Base-by-base conservation (phyloP, 1,140 invertebrate genomes). In the Heliothis virescens region DNA sequence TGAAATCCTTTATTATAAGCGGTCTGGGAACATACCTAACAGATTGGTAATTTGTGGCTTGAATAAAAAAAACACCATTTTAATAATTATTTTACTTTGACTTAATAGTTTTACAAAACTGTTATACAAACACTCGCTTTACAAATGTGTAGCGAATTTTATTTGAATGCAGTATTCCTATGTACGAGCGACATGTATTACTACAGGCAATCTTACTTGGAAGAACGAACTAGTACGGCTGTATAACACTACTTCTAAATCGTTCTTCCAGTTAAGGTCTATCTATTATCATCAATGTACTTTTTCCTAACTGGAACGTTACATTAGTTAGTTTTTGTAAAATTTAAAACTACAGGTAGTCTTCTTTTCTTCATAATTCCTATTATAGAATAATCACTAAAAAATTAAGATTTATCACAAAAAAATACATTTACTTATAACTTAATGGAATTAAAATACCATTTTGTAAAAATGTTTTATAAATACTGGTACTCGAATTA, bases 71-170 rank as follows among this genome's bases (percentile, higher is more conserved):
- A 57, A n/a, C 47, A 84, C 57, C 57, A 74, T 59, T 85, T 86
- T 88, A 85, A 88, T 90, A 85, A 90, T 87, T 88, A 87, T 87
- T 90, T 86, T 87, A 87, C 83, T 89, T 41, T 86, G 82, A 63
- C 81, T 83, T 85, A 85, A 88, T 86, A 90, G 83, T 86, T 89
- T 89, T 91, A 93, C 80, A 93, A 93, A 92, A 90, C 89, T 85
- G 88, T 89, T 91, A 92, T 92, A 92, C 89, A 92, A 93, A 92
- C 83, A 91, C 89, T 90, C 79, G 89, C 89, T 91, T 87, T 92
- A 93, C 91, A 93, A 87, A 87, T 90, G 82, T 78, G 81, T 90
- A 90, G 90, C 85, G 79, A 73, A 53, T 65, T 74, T 79, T 82
- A 84, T 81, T 82, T 83, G 62, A 82, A 85, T 80, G 72, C 79